Conservation (phyloP, 2,888 invertebrate genomes). For the Cremastinae sp. region DNA sequence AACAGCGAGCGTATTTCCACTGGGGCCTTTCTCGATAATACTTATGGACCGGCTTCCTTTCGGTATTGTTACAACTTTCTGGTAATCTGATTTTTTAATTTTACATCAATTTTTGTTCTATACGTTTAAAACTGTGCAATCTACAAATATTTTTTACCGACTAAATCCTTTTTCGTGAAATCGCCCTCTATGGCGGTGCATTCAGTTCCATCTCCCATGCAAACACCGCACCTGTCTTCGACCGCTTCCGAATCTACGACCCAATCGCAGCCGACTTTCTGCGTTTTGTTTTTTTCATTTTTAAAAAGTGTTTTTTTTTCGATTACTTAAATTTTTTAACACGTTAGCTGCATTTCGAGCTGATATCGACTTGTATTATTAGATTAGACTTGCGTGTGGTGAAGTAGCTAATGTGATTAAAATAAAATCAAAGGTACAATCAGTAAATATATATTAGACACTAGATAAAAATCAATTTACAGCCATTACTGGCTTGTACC, state of each 20-base stretch:
- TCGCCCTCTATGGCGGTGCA: slow-evolving; percentile 87
- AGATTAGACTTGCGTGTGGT: too few species aligned
- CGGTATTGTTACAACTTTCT: slow-evolving; percentile 85
- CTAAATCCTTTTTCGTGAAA: slow-evolving; percentile 81
- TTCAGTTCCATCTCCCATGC: slow-evolving; percentile 91
- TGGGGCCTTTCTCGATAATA: slow-evolving; percentile 85
- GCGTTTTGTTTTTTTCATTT: slow-evolving; percentile 61
- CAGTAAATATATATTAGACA: too few species aligned
- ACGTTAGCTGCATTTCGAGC: too few species aligned
- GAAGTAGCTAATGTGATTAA: too few species aligned
- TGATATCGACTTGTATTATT: too few species aligned
- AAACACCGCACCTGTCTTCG: slow-evolving; percentile 93
- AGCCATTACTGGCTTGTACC: too few species aligned
- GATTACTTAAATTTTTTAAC: too few species aligned
- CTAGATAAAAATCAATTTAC: too few species aligned
- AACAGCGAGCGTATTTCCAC: slow-evolving; percentile 86
- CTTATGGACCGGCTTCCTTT: slow-evolving; percentile 90
- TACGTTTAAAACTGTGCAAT: too few species aligned
- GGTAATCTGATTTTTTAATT: slow-evolving; percentile 82
- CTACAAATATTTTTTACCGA: slow-evolving; percentile 78
- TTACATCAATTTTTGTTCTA: background rate
- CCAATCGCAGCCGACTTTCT: slow-evolving; percentile 97
- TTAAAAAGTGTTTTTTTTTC: background rate
- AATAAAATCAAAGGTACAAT: too few species aligned
- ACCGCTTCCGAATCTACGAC: slow-evolving; percentile 88